Percentiles rank a stretch among this genome's conserved stretches.
Conservation (phyloP, 2,113 vertebrate species). For the Charadrius vociferus region DNA sequence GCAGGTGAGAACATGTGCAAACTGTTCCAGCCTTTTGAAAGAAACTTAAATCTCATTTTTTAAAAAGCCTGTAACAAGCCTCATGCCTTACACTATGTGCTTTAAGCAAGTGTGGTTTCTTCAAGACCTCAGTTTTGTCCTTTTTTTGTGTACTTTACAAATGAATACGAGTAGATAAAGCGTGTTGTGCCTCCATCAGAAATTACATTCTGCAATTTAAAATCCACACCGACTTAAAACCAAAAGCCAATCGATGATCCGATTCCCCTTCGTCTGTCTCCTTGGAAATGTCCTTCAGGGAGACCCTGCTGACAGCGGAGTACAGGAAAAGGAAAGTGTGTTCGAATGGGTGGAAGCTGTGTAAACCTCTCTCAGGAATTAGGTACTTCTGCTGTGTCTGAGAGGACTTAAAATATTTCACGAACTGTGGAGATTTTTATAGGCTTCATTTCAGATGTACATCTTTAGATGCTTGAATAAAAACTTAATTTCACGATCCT, state of each 20-base stretch:
- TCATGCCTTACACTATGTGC: constrained; percentile 64
- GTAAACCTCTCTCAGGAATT: constrained; percentile 55
- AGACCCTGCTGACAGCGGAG: neutral
- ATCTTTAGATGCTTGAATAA: neutral
- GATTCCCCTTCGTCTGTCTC: neutral
- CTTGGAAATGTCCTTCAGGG: neutral
- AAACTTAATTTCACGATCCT: constrained; percentile 1
- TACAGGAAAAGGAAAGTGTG: neutral
- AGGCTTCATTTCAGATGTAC: constrained; percentile 20
- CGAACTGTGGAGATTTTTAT: neutral
- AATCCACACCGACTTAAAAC: neutral
- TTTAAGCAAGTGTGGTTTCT: constrained; percentile 36
- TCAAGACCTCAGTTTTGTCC: constrained; percentile 25
- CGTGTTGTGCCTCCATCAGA: constrained; percentile 34
- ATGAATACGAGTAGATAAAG: neutral
- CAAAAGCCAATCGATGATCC: neutral
- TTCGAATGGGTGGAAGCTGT: neutral
- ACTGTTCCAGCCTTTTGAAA: constrained; percentile 21
- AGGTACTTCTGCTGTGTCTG: constrained; percentile 10
- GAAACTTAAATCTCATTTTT: constrained; percentile 27
- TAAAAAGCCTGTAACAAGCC: constrained; percentile 61
- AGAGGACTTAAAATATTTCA: neutral
- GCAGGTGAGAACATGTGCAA: neutral
- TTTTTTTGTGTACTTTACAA: neutral
- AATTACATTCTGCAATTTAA: neutral